Base-by-base conservation (phyloP, 2,797 vertebrate genomes). In the Anisognathus igniventris region DNA sequence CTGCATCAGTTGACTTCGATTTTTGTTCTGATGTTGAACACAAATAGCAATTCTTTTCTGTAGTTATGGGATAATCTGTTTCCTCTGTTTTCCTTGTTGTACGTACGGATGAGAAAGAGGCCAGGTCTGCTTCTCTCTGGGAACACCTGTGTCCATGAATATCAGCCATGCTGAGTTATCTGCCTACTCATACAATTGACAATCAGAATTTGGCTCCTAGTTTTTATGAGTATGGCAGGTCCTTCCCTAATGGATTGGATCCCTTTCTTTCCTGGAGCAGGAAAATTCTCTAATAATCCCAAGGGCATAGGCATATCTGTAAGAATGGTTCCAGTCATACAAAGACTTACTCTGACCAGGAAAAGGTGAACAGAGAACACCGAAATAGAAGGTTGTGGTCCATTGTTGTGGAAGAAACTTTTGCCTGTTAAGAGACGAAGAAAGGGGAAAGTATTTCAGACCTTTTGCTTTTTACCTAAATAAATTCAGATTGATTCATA, bases 221-320 rank as follows among this genome's bases (percentile, higher is more conserved):
- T 6, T 77, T 19, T 48, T 31, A 22, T 6, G 15, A 24, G 6
- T 64, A 20, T n/a, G 8, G 14, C 5, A 30, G 18, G 5, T 72
- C 18, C 19, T 88, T 90, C 22, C 14, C 4, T n/a, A 17, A 16
- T 3, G 6, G 27, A 30, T 42, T 79, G 21, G 10, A 77, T 24
- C 23, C 14, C 17, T 79, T 80, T 70, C 19, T 35, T 28, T 64
- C 61, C 37, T 42, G n/a, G 21, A 40, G 14, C 6, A 48, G 14
- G 24, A 5, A 42, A 73, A 40, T 0, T 0, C 10, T n/a, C 7
- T 17, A 20, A 21, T 4, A 71, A 6, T 62, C 22, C 17, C 15
- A 47, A 44, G 6, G 76, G 31, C 4, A 73, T 33, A 33, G 23
- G 22, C 35, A 27, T 8, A 8, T 30, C 13, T 94, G 39, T 22